Percentiles rank a stretch among this genome's conserved stretches.
phyloP scores from a whole-genome alignment of 2,888 invertebrate species.

The Athalia circularis region DNA sequence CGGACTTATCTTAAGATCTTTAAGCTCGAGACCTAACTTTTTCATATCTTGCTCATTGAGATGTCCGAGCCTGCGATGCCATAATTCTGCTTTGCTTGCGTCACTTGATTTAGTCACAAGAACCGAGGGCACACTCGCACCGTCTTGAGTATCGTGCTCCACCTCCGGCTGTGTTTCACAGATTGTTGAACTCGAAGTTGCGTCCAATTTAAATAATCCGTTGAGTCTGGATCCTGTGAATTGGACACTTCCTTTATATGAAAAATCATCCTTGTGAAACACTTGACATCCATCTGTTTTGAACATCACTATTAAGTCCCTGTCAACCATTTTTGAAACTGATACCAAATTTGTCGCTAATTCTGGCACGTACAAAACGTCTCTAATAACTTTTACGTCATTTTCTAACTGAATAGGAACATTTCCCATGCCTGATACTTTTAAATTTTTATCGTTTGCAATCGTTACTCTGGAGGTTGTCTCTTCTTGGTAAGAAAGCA shows the following conservation, averaged over 20 bases:
- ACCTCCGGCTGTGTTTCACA: not conserved
- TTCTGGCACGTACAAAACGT: not conserved
- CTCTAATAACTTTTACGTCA: not conserved
- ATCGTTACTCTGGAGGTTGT: not conserved
- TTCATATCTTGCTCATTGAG: constrained; percentile 5
- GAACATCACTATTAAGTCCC: not conserved
- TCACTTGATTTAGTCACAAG: not conserved
- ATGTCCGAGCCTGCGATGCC: constrained; percentile 10
- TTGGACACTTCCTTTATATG: constrained; percentile 1
- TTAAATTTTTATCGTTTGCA: constrained; percentile 1
- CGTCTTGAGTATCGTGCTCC: too few relatives aligned
- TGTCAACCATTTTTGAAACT: constrained; percentile 15
- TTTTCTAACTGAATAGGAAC: not conserved
- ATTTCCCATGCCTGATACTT: not conserved
- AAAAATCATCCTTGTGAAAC: constrained; percentile 9
- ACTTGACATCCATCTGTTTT: constrained; percentile 3
- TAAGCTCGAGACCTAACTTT: constrained; percentile 1
- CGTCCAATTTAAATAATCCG: constrained; percentile 5
- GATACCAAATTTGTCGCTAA: constrained; percentile 10
- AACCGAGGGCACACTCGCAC: not conserved
- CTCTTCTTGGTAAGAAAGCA: not conserved
- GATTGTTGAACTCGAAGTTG: not conserved
- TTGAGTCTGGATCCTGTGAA: constrained; percentile 9
- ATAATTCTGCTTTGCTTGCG: not conserved
- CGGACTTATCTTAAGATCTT: not conserved